Percentiles rank a stretch among this genome's conserved stretches.
phyloP scores from a whole-genome alignment of 2,797 vertebrate genomes.

The Gila robusta region DNA sequence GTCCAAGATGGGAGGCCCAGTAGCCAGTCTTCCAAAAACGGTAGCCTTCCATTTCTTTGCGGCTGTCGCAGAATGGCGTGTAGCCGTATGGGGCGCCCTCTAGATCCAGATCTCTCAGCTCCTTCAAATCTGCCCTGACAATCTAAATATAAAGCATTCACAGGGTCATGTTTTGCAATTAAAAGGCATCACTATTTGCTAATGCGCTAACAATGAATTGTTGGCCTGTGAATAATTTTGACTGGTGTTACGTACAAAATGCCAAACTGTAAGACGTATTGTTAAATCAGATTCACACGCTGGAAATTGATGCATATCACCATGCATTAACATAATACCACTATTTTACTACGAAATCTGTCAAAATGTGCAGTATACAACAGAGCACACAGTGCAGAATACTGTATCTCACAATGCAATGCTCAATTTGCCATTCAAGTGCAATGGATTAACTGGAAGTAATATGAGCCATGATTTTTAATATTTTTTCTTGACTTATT shows the following conservation, averaged over 20 bases:
- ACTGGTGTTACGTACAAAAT: background rate
- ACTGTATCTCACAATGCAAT: background rate
- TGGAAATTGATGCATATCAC: background rate
- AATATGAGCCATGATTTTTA: background rate
- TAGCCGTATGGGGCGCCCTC: slow-evolving; percentile 95
- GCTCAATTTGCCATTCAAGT: background rate
- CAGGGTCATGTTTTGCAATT: background rate
- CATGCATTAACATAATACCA: background rate
- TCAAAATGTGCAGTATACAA: background rate
- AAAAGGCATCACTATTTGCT: background rate
- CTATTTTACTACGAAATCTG: background rate
- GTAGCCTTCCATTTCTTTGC: slow-evolving; percentile 94
- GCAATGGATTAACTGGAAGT: background rate
- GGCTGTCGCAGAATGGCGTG: slow-evolving; percentile 95
- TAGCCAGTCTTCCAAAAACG: slow-evolving; percentile 98
- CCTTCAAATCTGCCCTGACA: slow-evolving; percentile 92
- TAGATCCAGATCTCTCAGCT: slow-evolving; percentile 89
- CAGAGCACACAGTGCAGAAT: background rate
- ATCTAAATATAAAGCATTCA: slow-evolving; percentile 77
- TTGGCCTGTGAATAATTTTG: background rate
- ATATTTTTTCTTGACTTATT: too few species aligned
- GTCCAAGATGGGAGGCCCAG: slow-evolving; percentile 93
- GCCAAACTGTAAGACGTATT: background rate
- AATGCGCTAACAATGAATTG: background rate
- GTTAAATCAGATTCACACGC: background rate